Evolutionary conservation across 2,113 vertebrate genomes (phyloP).

Genomic region (Electrona antarctica): DNA sequence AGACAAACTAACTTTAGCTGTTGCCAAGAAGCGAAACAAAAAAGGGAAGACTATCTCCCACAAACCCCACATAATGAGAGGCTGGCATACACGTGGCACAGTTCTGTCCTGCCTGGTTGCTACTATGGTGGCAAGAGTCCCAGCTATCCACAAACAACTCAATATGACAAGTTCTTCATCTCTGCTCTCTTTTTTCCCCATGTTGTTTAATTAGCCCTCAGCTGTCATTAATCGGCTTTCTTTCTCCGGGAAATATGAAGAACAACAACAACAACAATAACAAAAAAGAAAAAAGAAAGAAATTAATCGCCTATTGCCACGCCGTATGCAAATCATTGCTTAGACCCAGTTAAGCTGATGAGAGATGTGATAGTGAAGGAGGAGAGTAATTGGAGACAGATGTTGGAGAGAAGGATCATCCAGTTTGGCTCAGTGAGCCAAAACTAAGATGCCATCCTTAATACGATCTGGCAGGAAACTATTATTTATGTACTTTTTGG

Average conservation of each 20-base stretch:
- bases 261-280: neutral
- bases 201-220: conserved; percentile 79
- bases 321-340: conserved; percentile 78
- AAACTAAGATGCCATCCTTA: conserved; percentile 77
- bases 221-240: conserved; percentile 75
- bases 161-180: conserved; percentile 73
- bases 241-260: conserved; percentile 62
- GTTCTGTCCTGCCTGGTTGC: conserved; percentile 54
- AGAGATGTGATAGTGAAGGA: conserved; percentile 70
- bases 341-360: conserved; percentile 74
- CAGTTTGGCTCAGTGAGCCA: conserved; percentile 78
- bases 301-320: conserved; percentile 78
- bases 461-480: conserved; percentile 72
- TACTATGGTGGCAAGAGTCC: conserved; percentile 53
- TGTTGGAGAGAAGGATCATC: conserved; percentile 77
- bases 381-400: conserved; percentile 82
- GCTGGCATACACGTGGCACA: conserved; percentile 55
- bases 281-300: conserved; percentile 20
- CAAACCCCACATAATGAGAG: conserved; percentile 45
- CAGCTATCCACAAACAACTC: conserved; percentile 47
- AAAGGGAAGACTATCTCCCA: neutral
- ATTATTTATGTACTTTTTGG: conserved; percentile 58
- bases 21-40: conserved; percentile 15
- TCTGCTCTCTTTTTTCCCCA: conserved; percentile 63
- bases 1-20: neutral